Percentiles rank a stretch among this genome's conserved stretches.
Conservation (phyloP, 2,888 invertebrate genomes). For the Tortrix viridana region DNA sequence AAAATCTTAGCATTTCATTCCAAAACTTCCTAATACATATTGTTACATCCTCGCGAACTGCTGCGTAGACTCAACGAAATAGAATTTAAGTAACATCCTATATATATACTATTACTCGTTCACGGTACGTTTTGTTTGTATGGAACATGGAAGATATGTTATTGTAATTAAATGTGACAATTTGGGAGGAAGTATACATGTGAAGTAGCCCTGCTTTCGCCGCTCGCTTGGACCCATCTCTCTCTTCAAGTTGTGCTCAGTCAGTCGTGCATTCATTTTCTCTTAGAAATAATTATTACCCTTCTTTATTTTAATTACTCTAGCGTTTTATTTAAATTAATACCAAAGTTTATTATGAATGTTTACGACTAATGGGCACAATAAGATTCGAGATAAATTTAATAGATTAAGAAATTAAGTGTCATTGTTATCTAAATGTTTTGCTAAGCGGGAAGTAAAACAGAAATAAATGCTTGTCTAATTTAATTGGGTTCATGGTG, state of each 20-base stretch:
- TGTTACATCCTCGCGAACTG: too few relatives aligned
- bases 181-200: not conserved
- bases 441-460: not conserved
- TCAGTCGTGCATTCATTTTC: conserved; percentile 40
- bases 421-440: conserved; percentile 23
- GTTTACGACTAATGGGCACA: conserved; percentile 29
- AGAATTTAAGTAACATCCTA: too few relatives aligned
- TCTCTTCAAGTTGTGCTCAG: conserved; percentile 34
- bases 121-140: too few relatives aligned
- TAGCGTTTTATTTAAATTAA: conserved; percentile 34
- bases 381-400: conserved; percentile 28
- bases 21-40: too few relatives aligned
- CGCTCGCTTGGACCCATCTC: conserved; percentile 9
- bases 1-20: too few relatives aligned
- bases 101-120: too few relatives aligned
- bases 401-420: conserved; percentile 21
- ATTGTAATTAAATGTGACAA: too few relatives aligned
- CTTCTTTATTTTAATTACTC: conserved; percentile 36
- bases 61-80: too few relatives aligned
- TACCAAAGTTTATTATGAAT: conserved; percentile 35
- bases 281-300: conserved; percentile 39
- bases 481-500: too few relatives aligned
- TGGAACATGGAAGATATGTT: too few relatives aligned
- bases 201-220: not conserved
- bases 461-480: too few relatives aligned